Conservation (phyloP, 2,113 vertebrate species). For the Microtus pennsylvanicus region DNA sequence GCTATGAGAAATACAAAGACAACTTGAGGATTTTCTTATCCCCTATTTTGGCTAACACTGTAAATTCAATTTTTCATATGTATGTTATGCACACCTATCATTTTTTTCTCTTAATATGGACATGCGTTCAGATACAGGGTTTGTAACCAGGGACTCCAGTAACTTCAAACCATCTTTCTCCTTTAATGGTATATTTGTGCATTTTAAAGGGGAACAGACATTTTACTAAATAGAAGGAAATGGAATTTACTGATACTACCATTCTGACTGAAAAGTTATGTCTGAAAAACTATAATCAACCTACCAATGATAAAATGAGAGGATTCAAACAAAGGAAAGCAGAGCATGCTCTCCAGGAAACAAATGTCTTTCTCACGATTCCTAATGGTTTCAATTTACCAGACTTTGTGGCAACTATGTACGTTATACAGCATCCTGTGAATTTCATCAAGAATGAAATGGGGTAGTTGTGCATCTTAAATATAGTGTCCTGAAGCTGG, state of each 20-base stretch:
- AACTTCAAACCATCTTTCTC: background rate
- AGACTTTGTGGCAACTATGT: background rate
- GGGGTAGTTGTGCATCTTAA: background rate
- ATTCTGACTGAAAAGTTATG: background rate
- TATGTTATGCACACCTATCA: background rate
- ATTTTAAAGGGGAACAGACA: background rate
- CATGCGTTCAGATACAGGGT: background rate
- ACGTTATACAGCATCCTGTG: background rate
- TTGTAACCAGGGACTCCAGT: background rate
- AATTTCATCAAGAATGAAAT: conserved; percentile 18
- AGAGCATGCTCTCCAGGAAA: background rate
- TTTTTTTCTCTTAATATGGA: background rate
- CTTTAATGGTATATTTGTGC: background rate
- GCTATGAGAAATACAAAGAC: background rate
- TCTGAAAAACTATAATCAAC: background rate
- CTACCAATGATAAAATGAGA: background rate
- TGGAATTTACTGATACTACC: background rate
- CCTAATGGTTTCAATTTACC: background rate
- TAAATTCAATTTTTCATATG: background rate
- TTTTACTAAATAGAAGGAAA: background rate
- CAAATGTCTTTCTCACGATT: background rate
- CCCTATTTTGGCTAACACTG: background rate
- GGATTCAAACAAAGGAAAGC: background rate
- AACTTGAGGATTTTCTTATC: background rate
- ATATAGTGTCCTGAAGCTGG: background rate